Base-by-base conservation (phyloP, 1,140 invertebrate genomes). In the Helicoverpa zea region DNA sequence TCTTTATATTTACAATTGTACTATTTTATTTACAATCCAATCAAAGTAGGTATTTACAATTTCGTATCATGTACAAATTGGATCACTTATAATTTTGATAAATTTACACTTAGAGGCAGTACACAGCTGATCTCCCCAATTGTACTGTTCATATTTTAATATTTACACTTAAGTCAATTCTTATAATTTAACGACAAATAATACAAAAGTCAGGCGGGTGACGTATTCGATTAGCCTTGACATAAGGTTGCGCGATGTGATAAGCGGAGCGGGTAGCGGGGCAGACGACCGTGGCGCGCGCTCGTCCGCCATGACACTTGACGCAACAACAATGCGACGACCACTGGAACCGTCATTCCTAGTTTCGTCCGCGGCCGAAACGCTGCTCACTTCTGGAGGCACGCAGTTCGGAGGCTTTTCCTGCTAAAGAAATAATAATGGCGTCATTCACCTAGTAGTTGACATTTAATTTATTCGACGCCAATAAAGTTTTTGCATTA, bases 231-330 rank as follows among this genome's bases (percentile, higher is more conserved):
- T 30, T 14, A 79, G 11, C 12, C 35, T 80, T 75, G 78, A 83
- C 59, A 83, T 87, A 47, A 89, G 83, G 77, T 87, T 87, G 80
- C 52, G 52, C 12, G 70, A 52, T 2, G 75, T 87, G 47, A 87
- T 81, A 72, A 88, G 85, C 63, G 84, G 75, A 84, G 87, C 81
- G 86, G 61, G 23, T 30, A 73, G 82, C 58, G 85, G 35, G 79
- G 88, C 84, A 30, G 91, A 84, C 30, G 95, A 95, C 13, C 92
- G 90, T 2, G 95, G 87, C 0, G 90, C 90, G 56, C 95, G 93
- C 83, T 96, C 96, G 79, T 96, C 96, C 0, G 96, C 94, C 96
- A 96, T 96, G 14, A 96, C 96, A 84, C 96, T 96, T 11, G 96
- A 96, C 0, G 96, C 96, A 7, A 96, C 95, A 2, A 96, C 95